phyloP scores from a whole-genome alignment of 2,113 vertebrate species.

The Hyperopisus bebe region DNA sequence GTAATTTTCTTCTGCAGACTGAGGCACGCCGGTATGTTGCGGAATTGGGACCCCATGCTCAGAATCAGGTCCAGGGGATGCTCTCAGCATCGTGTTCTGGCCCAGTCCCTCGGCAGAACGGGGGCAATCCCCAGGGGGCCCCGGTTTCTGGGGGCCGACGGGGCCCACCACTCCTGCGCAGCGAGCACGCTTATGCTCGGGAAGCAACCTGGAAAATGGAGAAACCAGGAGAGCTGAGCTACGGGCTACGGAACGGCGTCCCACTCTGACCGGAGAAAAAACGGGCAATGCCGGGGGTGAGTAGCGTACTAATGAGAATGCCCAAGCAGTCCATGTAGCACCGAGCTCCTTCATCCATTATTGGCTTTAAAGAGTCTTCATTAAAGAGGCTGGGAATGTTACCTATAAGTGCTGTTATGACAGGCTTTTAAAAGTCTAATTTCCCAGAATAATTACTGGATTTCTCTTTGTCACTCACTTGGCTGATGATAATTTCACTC shows the following conservation, averaged over 20 bases:
- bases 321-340: not conserved
- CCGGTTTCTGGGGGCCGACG: conserved; percentile 28
- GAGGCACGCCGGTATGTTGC: not conserved
- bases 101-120: conserved; percentile 18
- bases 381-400: conserved; percentile 13
- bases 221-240: not conserved
- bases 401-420: conserved; percentile 16
- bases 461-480: conserved; percentile 20
- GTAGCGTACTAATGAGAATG: not conserved
- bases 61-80: not conserved
- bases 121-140: conserved; percentile 18
- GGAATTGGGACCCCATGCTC: conserved; percentile 29
- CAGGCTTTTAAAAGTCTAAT: conserved; percentile 23
- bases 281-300: not conserved
- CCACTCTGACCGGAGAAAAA: not conserved
- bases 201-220: conserved; percentile 64
- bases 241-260: not conserved
- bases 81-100: conserved; percentile 35
- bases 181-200: conserved; percentile 63
- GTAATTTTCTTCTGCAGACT: no score
- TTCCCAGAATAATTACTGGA: conserved; percentile 14
- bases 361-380: conserved; percentile 16
- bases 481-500: conserved; percentile 2
- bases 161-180: conserved; percentile 40
- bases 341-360: conserved; percentile 3